These are phyloP conservation scores for Chascanopsetta lugubris DNA, from an alignment of 2,113 vertebrate species.

Conservation along the genomic window DNA sequence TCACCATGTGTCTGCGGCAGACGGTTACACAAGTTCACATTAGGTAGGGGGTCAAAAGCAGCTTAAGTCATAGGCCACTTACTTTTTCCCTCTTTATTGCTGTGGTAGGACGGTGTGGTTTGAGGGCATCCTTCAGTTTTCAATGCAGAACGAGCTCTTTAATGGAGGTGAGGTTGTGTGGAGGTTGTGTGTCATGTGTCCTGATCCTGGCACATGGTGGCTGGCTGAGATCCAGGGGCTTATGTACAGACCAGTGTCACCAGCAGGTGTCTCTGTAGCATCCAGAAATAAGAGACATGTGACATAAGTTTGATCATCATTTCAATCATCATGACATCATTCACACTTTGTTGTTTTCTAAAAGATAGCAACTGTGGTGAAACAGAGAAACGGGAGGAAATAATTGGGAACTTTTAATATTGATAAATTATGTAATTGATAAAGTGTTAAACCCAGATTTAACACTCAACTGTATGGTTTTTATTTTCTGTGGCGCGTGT, in stretches of 20 bases:
- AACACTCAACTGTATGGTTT: no score
- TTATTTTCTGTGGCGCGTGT: no score
- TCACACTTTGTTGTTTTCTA: no score
- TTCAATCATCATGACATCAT: no score
- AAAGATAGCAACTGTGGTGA: no score
- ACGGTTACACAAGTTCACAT: neutral
- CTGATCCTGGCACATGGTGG: neutral
- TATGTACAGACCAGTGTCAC: slow-evolving; percentile 11
- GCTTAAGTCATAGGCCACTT: neutral
- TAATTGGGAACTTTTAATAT: no score
- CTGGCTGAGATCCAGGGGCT: neutral
- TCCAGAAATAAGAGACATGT: neutral
- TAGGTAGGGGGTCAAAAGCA: neutral
- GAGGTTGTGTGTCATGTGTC: neutral
- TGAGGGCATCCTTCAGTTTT: neutral
- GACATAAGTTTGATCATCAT: neutral
- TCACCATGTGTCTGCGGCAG: neutral
- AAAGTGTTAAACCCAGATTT: no score
- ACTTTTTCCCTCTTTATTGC: neutral
- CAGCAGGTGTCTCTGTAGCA: slow-evolving; percentile 63
- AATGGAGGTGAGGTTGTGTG: no score
- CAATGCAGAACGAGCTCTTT: no score
- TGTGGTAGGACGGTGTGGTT: neutral
- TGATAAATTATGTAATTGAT: no score
- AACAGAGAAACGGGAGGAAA: no score